Evolutionary conservation across 2,797 vertebrate species (phyloP), one percentile per base, ranked within the genome.

Genomic region (Siniperca obscura): DNA sequence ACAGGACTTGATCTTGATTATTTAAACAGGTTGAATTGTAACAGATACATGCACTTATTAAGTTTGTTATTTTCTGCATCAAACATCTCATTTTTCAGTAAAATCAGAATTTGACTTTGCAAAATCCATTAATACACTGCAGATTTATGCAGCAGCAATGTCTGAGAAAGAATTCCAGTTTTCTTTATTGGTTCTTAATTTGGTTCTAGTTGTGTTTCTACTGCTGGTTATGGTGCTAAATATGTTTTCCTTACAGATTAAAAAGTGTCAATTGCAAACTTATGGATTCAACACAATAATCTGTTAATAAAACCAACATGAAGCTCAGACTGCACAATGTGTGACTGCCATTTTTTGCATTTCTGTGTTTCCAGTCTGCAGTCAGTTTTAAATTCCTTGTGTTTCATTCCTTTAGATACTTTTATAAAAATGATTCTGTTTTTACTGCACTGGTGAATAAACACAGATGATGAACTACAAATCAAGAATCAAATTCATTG

Each of bases 231-330:
- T 62, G n/a, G 7, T 48, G 4, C 13, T 48, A 25, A 40, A 69
- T n/a, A 11, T 5, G 10, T 68, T 60, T 72, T 60, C 13, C 22
- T 70, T 40, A 44, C 10, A 34, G 25, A 44, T 48, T 2, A 27
- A 71, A 57, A 59, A 11, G 48, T 5, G n/a, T 3, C 17, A 25
- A 50, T 52, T 1, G 8, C 38, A 30, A 7, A 78, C 36, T 36
- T 46, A 1, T 67, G 52, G 30, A 30, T 73, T 62, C 5, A 64
- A 48, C 2, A 70, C 13, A 44, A 67, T n/a, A 2, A 42, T 48
- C 19, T 46, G 38, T 55, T 25, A 65, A 74, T 46, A 50, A 73
- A 69, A 44, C 25, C 7, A 59, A 78, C 27, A 78, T 38, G 48
- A 17, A 70, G 34, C 27, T 14, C 36, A 50, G 55, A 68, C 42